Evolutionary conservation across 2,113 vertebrate genomes (phyloP), one percentile per base, ranked within the genome.

Genomic region (Solenodon paradoxus): DNA sequence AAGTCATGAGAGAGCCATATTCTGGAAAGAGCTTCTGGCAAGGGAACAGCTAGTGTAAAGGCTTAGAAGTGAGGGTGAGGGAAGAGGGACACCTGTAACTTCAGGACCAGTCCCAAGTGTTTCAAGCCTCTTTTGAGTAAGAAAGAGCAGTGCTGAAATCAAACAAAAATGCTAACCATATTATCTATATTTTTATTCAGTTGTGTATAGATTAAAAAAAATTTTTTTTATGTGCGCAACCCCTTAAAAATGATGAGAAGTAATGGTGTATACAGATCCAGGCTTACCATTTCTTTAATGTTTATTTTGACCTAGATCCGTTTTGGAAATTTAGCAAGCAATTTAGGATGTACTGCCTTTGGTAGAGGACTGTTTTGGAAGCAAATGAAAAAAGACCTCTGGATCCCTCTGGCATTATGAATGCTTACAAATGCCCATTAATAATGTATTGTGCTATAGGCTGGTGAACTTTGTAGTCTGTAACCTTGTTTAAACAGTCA

Each of bases 301-400:
- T 79, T 95, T 95, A 78, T 10, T 45, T 51, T 30, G 8, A 57
- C 9, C 35, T 51, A 80, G 45, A 51, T 13, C 28, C n/a, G 49
- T 81, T 84, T 84, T 66, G 71, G 68, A 95, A 88, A 71, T 38
- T 86, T 83, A 93, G 59, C 32, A 71, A 30, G n/a, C 45, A 81
- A 75, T 90, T 94, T 61, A 90, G 78, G 53, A 68, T 92, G 10
- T 83, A 38, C 38, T 86, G 92, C 71, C 92, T 88, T 66, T 93
- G 38, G 69, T 74, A 38, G 2, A 19, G 55, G 53, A 16, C 42
- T 93, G 2, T 84, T 96, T 92, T 75, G 75, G 71, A 82, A 55
- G 40, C 22, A 85, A 86, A 9, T 38, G 40, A 80, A 57, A 86
- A 80, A 93, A 78, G 64, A 83, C 26, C 22, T 94, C 6, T 55